phyloP scores from a whole-genome alignment of 2,113 vertebrate species.

The Ardeotis arabs region DNA sequence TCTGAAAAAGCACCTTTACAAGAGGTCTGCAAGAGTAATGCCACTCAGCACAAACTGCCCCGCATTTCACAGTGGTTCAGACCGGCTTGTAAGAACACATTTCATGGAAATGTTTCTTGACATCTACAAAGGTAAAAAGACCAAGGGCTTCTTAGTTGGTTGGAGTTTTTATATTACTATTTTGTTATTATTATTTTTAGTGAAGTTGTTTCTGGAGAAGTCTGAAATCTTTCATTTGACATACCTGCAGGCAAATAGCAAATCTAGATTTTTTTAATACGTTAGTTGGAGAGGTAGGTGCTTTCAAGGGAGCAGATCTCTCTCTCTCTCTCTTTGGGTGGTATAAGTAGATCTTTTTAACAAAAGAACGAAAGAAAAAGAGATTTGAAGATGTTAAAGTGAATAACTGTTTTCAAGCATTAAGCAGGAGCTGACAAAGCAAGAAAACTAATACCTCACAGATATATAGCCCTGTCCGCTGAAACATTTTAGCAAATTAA shows the following conservation, averaged over 20 bases:
- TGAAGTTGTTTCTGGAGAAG: neutral
- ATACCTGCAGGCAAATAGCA: neutral
- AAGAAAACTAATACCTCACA: neutral
- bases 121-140: neutral
- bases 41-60: neutral
- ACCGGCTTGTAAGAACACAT: neutral
- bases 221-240: neutral
- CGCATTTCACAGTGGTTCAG: neutral
- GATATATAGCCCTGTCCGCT: neutral
- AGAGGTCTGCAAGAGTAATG: neutral
- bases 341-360: neutral
- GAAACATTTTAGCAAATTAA: neutral
- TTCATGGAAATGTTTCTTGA: neutral
- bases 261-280: neutral
- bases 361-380: neutral
- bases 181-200: neutral
- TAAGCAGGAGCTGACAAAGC: neutral
- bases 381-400: neutral
- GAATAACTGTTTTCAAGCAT: neutral
- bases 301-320: neutral
- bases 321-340: neutral
- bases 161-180: neutral
- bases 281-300: neutral
- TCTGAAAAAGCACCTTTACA: neutral
- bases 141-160: neutral